Evolutionary conservation across 2,797 vertebrate species (phyloP).

Genomic region (Bovichtus variegatus): DNA sequence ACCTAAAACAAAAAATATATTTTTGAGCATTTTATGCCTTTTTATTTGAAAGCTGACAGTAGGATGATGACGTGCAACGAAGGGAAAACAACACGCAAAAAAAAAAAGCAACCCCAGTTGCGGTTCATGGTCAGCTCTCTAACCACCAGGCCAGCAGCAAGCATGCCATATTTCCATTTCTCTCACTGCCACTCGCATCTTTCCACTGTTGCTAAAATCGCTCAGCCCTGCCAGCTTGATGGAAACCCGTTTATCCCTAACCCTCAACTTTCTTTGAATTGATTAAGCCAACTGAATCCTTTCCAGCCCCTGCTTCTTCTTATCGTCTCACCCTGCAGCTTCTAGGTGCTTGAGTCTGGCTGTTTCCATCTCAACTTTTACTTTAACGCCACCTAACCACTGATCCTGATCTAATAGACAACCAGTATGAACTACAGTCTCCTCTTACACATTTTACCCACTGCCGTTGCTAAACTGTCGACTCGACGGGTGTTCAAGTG

Average conservation of each 20-base stretch:
- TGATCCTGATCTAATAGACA: conserved; percentile 11
- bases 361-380: conserved; percentile 15
- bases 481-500: conserved; percentile 23
- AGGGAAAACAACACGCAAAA: neutral
- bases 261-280: neutral
- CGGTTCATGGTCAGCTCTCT: neutral
- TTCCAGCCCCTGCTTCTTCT: neutral
- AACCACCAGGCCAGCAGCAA: neutral
- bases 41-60: neutral
- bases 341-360: conserved; percentile 34
- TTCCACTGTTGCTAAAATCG: neutral
- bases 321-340: conserved; percentile 14
- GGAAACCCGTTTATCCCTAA: neutral
- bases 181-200: neutral
- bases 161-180: neutral
- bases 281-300: conserved; percentile 3
- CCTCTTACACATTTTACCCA: conserved; percentile 14
- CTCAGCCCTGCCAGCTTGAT: neutral
- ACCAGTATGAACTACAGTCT: conserved; percentile 5
- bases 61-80: neutral
- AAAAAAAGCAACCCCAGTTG: neutral
- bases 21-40: neutral
- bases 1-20: neutral
- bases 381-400: conserved; percentile 2
- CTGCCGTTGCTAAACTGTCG: neutral